phyloP scores from a whole-genome alignment of 2,113 vertebrate species.

The Terrapene triunguis region DNA sequence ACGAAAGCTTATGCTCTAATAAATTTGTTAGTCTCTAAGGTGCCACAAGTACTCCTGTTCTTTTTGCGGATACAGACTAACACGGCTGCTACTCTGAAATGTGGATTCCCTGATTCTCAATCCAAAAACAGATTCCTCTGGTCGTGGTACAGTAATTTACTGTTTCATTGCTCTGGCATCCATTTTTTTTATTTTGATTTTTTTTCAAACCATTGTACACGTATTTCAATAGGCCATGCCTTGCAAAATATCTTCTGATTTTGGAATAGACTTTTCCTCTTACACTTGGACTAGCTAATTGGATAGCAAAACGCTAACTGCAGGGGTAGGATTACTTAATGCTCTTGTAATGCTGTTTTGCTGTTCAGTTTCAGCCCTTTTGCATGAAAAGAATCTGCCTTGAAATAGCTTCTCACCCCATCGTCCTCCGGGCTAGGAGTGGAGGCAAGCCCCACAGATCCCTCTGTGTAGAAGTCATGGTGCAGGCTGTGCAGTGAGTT shows the following conservation, averaged over 20 bases:
- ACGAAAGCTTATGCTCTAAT: too few species aligned
- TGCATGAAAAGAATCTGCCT: not conserved
- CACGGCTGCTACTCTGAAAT: too few species aligned
- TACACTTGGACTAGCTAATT: constrained; percentile 48
- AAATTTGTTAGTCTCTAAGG: too few species aligned
- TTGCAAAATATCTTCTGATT: constrained; percentile 30
- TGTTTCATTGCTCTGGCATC: not conserved
- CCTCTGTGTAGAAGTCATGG: not conserved
- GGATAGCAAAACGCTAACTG: constrained; percentile 23
- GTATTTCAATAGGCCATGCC: not conserved
- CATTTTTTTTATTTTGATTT: not conserved
- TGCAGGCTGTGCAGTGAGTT: not conserved
- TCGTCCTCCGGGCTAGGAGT: not conserved
- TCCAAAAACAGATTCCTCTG: not conserved
- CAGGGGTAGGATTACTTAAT: constrained; percentile 69
- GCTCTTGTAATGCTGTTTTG: constrained; percentile 71
- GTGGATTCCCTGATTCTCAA: not conserved
- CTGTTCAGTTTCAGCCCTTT: not conserved
- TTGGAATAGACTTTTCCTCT: not conserved
- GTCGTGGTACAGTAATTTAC: not conserved
- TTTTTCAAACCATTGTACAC: not conserved
- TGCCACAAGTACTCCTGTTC: too few species aligned
- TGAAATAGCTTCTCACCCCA: not conserved
- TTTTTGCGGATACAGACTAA: too few species aligned
- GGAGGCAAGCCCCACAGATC: not conserved